Conservation (phyloP, 2,888 invertebrate genomes). For the Rosalia funebris region DNA sequence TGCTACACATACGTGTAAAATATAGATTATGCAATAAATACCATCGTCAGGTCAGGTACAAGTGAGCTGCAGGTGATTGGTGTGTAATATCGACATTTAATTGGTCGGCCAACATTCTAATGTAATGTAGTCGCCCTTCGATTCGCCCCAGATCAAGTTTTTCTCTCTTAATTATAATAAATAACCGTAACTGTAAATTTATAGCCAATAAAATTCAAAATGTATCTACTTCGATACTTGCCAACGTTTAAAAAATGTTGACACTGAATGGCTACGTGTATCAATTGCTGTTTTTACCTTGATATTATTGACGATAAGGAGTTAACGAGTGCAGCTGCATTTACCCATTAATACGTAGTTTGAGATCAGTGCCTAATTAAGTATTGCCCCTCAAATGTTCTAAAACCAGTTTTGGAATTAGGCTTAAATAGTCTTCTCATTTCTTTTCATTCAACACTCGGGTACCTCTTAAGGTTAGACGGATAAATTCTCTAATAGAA, state of each 20-base stretch:
- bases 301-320: conserved; percentile 5
- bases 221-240: background rate
- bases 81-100: conserved; percentile 46
- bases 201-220: conserved; percentile 41
- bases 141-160: conserved; percentile 46
- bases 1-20: conserved; percentile 1
- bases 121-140: conserved; percentile 49
- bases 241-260: background rate
- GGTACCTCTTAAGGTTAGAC: too few relatives aligned
- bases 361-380: too few relatives aligned
- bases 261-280: background rate
- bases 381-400: too few relatives aligned
- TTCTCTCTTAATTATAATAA: conserved; percentile 37
- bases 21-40: conserved; percentile 28
- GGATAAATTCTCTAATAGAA: too few relatives aligned
- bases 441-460: too few relatives aligned
- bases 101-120: conserved; percentile 49
- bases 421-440: too few relatives aligned
- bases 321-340: background rate
- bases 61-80: conserved; percentile 42
- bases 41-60: conserved; percentile 18
- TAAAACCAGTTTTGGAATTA: too few relatives aligned
- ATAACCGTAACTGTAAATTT: conserved; percentile 35
- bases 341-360: too few relatives aligned
- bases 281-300: conserved; percentile 5